Conservation (phyloP, 2,113 vertebrate genomes). For the Pardalotus punctatus region DNA sequence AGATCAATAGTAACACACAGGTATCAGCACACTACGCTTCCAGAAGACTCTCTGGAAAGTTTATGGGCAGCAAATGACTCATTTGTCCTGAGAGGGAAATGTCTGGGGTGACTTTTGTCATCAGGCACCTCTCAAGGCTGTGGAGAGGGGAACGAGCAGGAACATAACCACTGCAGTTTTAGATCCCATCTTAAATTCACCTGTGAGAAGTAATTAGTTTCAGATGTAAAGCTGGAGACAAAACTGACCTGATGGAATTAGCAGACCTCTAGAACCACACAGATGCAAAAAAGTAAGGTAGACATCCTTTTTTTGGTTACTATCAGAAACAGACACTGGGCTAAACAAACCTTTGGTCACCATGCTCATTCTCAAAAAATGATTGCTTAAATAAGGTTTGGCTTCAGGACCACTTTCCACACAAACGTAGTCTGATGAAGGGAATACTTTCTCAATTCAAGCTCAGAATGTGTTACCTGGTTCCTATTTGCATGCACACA, state of each 20-base stretch:
- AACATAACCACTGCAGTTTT: not conserved
- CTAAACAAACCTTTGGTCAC: not conserved
- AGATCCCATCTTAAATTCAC: not conserved
- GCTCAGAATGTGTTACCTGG: not conserved
- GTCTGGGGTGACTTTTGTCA: not conserved
- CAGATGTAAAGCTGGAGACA: not conserved
- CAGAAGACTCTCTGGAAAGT: not conserved
- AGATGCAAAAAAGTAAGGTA: not conserved
- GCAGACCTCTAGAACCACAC: not conserved
- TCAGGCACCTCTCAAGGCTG: not conserved
- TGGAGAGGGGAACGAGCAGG: not conserved
- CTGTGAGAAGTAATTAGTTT: not conserved
- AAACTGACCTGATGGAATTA: not conserved
- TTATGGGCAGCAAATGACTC: not conserved
- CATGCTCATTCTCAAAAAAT: not conserved
- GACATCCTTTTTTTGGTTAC: not conserved
- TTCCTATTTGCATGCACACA: not conserved
- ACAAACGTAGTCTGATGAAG: not conserved
- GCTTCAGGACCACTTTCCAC: not conserved
- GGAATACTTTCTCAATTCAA: accelerated
- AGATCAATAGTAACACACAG: not conserved
- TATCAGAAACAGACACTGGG: not conserved
- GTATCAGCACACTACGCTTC: not conserved
- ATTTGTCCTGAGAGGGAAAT: not conserved
- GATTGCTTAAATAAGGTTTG: not conserved